Conservation (phyloP, 2,113 vertebrate species). For the Megaceryle maxima region DNA sequence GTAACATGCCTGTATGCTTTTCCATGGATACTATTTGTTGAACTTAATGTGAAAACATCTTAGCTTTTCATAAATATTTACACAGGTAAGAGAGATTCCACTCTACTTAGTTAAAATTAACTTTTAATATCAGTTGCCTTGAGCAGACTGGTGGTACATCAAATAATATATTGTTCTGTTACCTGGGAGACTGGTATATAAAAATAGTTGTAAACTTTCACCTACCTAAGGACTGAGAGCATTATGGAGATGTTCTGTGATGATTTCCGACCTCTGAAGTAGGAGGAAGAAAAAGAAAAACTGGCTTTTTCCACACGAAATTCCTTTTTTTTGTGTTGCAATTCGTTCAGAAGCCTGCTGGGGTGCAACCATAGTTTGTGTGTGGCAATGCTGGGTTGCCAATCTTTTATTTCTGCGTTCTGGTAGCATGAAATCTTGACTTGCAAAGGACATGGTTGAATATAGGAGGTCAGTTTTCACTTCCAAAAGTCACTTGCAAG, state of each 20-base stretch:
- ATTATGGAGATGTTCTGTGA: neutral
- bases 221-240: neutral
- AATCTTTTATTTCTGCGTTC: neutral
- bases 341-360: neutral
- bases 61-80: neutral
- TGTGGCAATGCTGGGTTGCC: fast-evolving
- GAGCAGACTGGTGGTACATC: neutral
- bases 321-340: neutral
- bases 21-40: neutral
- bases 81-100: neutral
- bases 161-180: neutral
- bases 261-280: neutral
- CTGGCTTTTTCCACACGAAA: neutral
- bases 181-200: neutral
- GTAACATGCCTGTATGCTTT: neutral
- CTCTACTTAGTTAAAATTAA: neutral
- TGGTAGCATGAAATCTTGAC: neutral
- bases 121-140: neutral
- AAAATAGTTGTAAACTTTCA: slow-evolving; percentile 8
- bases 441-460: neutral
- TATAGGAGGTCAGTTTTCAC: neutral
- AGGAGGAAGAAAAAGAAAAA: neutral
- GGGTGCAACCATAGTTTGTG: neutral
- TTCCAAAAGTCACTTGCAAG: neutral
- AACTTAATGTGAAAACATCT: neutral